Percentiles rank a stretch among this genome's conserved stretches.
These are phyloP conservation scores for Serilophus lunatus DNA, from an alignment of 2,113 vertebrate genomes.

Conservation along the genomic window DNA sequence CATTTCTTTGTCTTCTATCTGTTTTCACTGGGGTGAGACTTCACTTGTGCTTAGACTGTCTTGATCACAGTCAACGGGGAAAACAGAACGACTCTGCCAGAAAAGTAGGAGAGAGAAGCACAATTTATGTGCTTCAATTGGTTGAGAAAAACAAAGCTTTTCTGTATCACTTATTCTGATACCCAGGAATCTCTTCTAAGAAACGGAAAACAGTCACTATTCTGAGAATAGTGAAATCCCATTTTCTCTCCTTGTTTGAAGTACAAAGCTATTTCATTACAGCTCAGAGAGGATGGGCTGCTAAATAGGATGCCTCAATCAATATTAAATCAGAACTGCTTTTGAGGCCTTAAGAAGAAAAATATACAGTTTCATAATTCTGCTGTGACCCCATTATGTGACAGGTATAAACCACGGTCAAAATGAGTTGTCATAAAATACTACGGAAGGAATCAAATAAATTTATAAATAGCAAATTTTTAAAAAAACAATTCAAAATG, in stretches of 20 bases:
- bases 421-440: constrained; percentile 23
- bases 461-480: background rate
- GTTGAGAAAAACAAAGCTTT: background rate
- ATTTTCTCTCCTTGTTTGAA: background rate
- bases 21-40: background rate
- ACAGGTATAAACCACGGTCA: background rate
- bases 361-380: constrained; percentile 34
- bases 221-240: constrained; percentile 1
- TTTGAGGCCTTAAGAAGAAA: constrained; percentile 1
- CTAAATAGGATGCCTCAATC: constrained; percentile 30
- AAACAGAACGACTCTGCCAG: background rate
- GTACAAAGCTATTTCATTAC: background rate
- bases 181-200: background rate
- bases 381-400: constrained; percentile 1
- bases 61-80: background rate
- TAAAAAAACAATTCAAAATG: background rate
- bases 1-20: background rate
- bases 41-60: background rate
- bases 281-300: background rate
- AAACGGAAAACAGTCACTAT: background rate
- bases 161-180: background rate
- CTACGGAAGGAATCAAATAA: background rate
- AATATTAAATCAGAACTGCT: constrained; percentile 36
- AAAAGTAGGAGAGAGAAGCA: background rate
- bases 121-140: background rate